Evolutionary conservation across 2,888 invertebrate genomes (phyloP).

Genomic region (Drosophila monieri): DNA sequence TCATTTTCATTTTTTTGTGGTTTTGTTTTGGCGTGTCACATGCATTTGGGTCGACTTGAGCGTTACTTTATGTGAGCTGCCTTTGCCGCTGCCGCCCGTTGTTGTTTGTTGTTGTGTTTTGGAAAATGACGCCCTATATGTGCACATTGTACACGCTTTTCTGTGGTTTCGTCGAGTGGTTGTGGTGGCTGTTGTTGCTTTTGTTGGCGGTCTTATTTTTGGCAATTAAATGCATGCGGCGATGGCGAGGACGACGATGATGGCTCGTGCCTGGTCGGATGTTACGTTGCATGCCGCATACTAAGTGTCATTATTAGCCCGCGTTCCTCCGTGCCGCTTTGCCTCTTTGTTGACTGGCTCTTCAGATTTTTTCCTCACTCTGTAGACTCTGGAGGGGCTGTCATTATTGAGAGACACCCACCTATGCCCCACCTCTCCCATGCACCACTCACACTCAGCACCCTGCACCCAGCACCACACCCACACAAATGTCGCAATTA

Average conservation of each 20-base stretch:
- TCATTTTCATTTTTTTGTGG: constrained; percentile 11
- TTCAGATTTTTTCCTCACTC: constrained; percentile 28
- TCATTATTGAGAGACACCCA: constrained; percentile 63
- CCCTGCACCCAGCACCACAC: constrained; percentile 4
- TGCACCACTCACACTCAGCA: neutral
- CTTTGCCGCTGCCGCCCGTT: constrained; percentile 24
- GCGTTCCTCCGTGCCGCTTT: constrained; percentile 49
- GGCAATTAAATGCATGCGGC: constrained; percentile 83
- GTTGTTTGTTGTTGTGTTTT: constrained; percentile 42
- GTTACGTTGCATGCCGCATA: constrained; percentile 81
- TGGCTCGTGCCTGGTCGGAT: constrained; percentile 68
- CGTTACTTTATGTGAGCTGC: constrained; percentile 59
- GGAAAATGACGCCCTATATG: constrained; percentile 62
- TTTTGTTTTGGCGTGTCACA: constrained; percentile 68
- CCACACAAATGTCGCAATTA: constrained; percentile 72
- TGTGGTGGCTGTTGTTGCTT: constrained; percentile 48
- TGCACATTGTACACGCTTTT: constrained; percentile 72
- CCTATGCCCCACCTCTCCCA: neutral
- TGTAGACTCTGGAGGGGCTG: constrained; percentile 55
- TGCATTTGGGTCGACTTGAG: constrained; percentile 74
- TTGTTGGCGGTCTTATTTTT: constrained; percentile 73
- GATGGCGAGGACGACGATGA: constrained; percentile 73
- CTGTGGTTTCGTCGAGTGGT: constrained; percentile 53
- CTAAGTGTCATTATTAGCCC: constrained; percentile 82
- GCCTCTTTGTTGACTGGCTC: constrained; percentile 9